These are phyloP conservation scores for Dolichoris vasculosae DNA, from an alignment of 1,140 invertebrate genomes.

Conservation along the genomic window DNA sequence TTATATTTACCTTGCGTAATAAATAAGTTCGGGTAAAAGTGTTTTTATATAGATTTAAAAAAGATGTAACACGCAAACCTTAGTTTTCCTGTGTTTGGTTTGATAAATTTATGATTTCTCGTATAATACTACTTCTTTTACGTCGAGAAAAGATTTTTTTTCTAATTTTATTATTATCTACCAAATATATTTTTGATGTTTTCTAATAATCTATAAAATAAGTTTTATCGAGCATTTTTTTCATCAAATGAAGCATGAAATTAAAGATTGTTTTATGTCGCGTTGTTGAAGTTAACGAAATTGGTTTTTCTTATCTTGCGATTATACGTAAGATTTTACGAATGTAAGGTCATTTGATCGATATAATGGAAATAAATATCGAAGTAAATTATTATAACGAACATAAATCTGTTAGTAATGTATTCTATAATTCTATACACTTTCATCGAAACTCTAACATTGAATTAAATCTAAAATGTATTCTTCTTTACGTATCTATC, in stretches of 20 bases:
- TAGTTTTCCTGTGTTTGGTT: background rate
- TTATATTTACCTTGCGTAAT: background rate
- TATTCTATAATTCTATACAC: background rate
- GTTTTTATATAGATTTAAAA: background rate
- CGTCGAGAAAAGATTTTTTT: background rate
- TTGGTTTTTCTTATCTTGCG: background rate
- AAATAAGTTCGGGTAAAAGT: background rate
- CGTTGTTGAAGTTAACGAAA: background rate
- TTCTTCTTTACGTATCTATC: too few species aligned
- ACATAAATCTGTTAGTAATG: background rate
- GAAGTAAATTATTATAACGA: background rate
- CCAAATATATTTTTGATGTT: background rate
- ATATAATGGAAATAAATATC: background rate
- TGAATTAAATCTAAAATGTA: background rate
- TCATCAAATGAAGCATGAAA: slow-evolving; percentile 1
- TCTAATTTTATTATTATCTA: background rate
- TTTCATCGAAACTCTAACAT: background rate
- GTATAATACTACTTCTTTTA: background rate
- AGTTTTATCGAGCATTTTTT: background rate
- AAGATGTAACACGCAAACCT: background rate
- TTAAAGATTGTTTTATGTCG: background rate
- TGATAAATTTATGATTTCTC: background rate
- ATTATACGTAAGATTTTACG: background rate
- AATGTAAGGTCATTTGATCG: background rate
- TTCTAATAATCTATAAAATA: background rate